Percentiles rank a stretch among this genome's conserved stretches.
phyloP scores from a whole-genome alignment of 1,140 invertebrate genomes.

The Drosophila nannoptera region DNA sequence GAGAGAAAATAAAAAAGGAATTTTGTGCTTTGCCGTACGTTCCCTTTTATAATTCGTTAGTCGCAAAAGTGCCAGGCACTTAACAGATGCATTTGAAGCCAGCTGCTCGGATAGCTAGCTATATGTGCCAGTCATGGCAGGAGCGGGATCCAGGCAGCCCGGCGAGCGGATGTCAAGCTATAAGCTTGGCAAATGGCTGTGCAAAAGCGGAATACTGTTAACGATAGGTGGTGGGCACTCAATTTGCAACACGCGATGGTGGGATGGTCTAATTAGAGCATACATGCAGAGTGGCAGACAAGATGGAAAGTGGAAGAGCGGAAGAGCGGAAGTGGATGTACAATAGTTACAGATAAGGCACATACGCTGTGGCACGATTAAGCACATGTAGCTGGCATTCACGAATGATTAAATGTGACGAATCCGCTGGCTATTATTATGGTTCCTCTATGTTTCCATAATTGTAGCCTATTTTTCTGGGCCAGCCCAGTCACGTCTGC shows the following conservation, averaged over 20 bases:
- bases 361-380: not conserved
- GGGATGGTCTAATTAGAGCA: conserved; percentile 53
- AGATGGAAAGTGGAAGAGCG: not conserved
- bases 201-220: conserved; percentile 33
- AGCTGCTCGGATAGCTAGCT: too few species aligned
- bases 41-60: conserved; percentile 56
- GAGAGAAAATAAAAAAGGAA: conserved; percentile 20
- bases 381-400: too few species aligned
- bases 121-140: not conserved
- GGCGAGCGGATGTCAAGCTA: conserved; percentile 16
- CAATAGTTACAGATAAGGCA: conserved; percentile 25
- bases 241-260: conserved; percentile 56
- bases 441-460: too few species aligned
- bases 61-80: conserved; percentile 59
- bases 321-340: not conserved
- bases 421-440: too few species aligned
- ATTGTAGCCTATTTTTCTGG: conserved; percentile 49
- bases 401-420: not conserved
- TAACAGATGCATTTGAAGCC: conserved; percentile 54
- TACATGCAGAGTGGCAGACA: conserved; percentile 35
- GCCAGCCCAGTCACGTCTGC: conserved; percentile 38
- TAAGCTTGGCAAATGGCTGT: conserved; percentile 28
- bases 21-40: conserved; percentile 38
- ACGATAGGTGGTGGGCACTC: conserved; percentile 51
- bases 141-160: not conserved